phyloP scores from a whole-genome alignment of 2,888 invertebrate genomes.

The Rotaria sp. region DNA sequence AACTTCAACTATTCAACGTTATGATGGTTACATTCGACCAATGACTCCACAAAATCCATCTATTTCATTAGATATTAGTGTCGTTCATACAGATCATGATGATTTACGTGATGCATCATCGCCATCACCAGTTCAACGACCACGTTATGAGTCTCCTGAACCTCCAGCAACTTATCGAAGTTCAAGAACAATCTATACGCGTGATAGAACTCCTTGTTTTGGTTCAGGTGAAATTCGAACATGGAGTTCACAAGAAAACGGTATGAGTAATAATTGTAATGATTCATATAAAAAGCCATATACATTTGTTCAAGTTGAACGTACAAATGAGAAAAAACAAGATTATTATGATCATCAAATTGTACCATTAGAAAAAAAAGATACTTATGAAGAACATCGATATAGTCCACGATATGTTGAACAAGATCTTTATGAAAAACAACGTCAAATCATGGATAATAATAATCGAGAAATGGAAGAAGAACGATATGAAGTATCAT shows the following conservation, averaged over 20 bases:
- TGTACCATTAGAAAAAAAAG: no score
- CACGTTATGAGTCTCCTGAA: background rate
- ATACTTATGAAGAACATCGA: no score
- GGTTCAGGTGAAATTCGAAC: background rate
- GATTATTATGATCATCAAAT: no score
- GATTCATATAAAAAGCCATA: no score
- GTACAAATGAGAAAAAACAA: no score
- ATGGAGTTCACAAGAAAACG: background rate
- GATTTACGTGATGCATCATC: background rate
- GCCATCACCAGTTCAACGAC: background rate
- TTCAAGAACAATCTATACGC: background rate
- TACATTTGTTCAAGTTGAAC: no score
- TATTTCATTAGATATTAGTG: background rate
- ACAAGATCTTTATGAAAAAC: background rate
- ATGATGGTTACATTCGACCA: constrained; percentile 25
- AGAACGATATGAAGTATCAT: background rate
- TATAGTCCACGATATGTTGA: no score
- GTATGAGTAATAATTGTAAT: no score
- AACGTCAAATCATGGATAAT: background rate
- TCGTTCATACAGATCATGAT: background rate
- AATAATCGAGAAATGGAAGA: background rate
- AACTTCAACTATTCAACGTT: background rate
- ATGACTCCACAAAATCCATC: background rate
- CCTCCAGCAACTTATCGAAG: background rate
- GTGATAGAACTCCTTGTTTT: background rate